Percentiles rank a stretch among this genome's conserved stretches.
phyloP scores from a whole-genome alignment of 2,888 invertebrate species.

The Fragum fragum region DNA sequence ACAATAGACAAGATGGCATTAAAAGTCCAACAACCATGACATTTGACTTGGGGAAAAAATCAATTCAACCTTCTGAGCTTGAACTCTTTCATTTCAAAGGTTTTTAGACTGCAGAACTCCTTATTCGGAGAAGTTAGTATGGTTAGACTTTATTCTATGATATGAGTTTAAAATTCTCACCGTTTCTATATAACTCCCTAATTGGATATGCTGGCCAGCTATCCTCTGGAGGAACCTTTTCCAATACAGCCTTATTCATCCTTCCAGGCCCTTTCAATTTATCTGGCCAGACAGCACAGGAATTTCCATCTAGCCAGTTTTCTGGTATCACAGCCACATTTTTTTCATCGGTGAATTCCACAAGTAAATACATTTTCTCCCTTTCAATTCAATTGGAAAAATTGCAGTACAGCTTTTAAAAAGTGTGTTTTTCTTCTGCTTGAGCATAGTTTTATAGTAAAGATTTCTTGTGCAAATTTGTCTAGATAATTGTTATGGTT shows the following conservation, averaged over 20 bases:
- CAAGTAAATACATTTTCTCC: slow-evolving; percentile 16
- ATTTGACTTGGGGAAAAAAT: no score
- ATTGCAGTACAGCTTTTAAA: background rate
- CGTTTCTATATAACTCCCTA: slow-evolving; percentile 10
- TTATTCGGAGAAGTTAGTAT: no score
- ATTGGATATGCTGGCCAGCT: slow-evolving; percentile 14
- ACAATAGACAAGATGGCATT: no score
- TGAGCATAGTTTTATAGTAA: background rate
- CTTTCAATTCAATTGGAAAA: background rate
- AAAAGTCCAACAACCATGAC: no score
- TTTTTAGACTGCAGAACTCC: no score
- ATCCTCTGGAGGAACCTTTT: slow-evolving; percentile 11
- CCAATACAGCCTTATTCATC: background rate
- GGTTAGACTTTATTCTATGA: no score
- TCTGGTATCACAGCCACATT: slow-evolving; percentile 25
- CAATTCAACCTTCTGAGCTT: no score
- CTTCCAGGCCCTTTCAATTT: slow-evolving; percentile 1
- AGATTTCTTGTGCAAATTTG: background rate
- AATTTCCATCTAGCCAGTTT: slow-evolving; percentile 6
- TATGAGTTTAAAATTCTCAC: background rate
- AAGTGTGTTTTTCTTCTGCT: background rate
- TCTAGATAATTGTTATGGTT: background rate
- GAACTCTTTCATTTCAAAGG: no score
- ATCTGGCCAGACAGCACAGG: slow-evolving; percentile 18
- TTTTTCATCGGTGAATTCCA: slow-evolving; percentile 5